phyloP scores from a whole-genome alignment of 2,113 vertebrate genomes.

The Trachemys scripta region DNA sequence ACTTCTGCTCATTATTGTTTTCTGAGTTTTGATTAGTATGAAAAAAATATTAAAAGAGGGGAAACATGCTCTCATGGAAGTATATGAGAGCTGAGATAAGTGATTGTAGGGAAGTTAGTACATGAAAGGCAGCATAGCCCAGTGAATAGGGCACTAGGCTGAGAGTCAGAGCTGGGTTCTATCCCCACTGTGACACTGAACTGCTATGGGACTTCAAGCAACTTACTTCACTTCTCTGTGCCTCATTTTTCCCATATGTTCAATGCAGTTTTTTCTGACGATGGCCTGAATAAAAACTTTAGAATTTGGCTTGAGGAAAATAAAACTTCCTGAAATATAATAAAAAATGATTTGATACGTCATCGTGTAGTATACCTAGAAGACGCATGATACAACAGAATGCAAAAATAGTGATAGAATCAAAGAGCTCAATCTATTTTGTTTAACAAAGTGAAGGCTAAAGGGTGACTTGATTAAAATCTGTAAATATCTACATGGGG shows the following conservation, averaged over 20 bases:
- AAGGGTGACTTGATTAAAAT: too few relatives aligned
- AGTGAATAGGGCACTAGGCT: background rate
- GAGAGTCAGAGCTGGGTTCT: background rate
- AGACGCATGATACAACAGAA: background rate
- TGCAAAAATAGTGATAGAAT: background rate
- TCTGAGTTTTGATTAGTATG: background rate
- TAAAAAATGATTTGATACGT: background rate
- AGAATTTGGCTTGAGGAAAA: conserved; percentile 2
- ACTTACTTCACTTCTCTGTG: background rate
- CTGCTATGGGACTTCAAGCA: background rate
- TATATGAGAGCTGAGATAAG: background rate
- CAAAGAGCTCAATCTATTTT: too few relatives aligned
- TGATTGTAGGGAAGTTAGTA: background rate
- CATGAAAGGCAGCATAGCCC: background rate
- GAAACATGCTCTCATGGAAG: background rate
- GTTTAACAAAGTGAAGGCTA: too few relatives aligned
- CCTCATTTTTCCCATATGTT: background rate
- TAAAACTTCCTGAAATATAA: background rate
- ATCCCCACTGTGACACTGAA: background rate
- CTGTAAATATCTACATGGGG: too few relatives aligned
- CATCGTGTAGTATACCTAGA: background rate
- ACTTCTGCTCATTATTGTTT: background rate
- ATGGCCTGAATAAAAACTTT: rapidly evolving
- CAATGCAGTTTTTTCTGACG: background rate
- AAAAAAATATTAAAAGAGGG: background rate